Evolutionary conservation across 2,113 vertebrate genomes (phyloP).

Genomic region (Leptobrachium ailaonicum): DNA sequence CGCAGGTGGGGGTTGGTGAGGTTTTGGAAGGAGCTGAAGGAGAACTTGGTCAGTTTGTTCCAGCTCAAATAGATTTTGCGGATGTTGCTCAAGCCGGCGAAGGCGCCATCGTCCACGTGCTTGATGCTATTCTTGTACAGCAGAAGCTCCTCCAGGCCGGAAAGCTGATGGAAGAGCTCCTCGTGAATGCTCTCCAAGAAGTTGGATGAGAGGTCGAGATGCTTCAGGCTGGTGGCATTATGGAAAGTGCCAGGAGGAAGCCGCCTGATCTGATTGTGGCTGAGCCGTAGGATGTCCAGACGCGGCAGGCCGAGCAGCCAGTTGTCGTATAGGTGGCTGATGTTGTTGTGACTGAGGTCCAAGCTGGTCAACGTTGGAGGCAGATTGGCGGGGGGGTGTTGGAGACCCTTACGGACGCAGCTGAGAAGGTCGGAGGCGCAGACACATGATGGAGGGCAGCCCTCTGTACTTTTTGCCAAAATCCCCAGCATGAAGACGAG

Average conservation of each 20-base stretch:
- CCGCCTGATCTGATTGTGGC: conserved; percentile 76
- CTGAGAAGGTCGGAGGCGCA: conserved; percentile 88
- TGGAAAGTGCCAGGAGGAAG: conserved; percentile 71
- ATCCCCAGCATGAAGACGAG: conserved; percentile 27
- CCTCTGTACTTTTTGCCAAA: neutral
- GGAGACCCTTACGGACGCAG: conserved; percentile 75
- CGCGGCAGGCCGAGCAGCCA: conserved; percentile 73
- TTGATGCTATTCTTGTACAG: conserved; percentile 86
- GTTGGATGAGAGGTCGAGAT: conserved; percentile 95
- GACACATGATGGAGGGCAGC: conserved; percentile 73
- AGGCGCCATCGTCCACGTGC: conserved; percentile 72
- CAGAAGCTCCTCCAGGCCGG: conserved; percentile 82
- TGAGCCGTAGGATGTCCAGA: conserved; percentile 75
- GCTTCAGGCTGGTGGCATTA: conserved; percentile 74
- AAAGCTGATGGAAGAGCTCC: conserved; percentile 77
- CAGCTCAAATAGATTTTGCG: conserved; percentile 88
- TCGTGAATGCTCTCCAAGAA: conserved; percentile 67
- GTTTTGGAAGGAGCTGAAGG: conserved; percentile 77
- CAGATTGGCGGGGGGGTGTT: conserved; percentile 67
- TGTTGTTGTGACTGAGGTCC: conserved; percentile 87
- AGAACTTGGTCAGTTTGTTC: conserved; percentile 86
- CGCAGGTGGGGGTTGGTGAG: conserved; percentile 75
- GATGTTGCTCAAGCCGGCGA: conserved; percentile 71
- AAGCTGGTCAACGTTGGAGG: conserved; percentile 72
- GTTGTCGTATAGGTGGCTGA: conserved; percentile 65